A percentile compares a stretch with the other conserved stretches of the same genome.
phyloP scores from a whole-genome alignment of 2,113 vertebrate genomes.

The Corvus hawaiiensis region DNA sequence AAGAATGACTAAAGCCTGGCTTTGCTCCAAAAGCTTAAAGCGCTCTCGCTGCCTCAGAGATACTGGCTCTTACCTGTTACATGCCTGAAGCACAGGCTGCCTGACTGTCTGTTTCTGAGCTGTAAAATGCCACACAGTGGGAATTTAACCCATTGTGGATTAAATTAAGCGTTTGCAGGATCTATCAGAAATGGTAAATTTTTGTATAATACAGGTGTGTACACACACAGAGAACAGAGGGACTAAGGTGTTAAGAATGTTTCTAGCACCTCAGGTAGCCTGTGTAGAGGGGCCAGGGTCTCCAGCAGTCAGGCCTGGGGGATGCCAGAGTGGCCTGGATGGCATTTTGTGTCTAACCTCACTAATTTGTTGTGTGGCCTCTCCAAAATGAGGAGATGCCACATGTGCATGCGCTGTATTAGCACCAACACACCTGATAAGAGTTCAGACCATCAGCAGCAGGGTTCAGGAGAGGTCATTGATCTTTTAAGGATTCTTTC shows the following conservation, averaged over 20 bases:
- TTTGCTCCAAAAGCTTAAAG: slow-evolving; percentile 12
- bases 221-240: background rate
- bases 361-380: background rate
- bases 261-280: background rate
- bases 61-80: background rate
- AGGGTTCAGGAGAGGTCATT: background rate
- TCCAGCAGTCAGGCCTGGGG: background rate
- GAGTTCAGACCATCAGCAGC: background rate
- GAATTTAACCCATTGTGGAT: background rate
- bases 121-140: background rate
- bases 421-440: background rate
- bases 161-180: background rate
- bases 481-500: background rate
- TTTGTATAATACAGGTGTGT: background rate
- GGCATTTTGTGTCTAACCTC: background rate
- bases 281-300: background rate
- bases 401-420: rapidly evolving
- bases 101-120: background rate
- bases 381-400: background rate
- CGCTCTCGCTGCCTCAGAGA: background rate
- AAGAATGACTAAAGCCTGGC: slow-evolving; percentile 20
- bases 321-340: background rate
- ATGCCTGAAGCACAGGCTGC: background rate
- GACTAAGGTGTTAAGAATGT: background rate
- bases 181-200: background rate